Conservation (phyloP, 1,140 invertebrate genomes). For the Schlechtendalia chinensis region DNA sequence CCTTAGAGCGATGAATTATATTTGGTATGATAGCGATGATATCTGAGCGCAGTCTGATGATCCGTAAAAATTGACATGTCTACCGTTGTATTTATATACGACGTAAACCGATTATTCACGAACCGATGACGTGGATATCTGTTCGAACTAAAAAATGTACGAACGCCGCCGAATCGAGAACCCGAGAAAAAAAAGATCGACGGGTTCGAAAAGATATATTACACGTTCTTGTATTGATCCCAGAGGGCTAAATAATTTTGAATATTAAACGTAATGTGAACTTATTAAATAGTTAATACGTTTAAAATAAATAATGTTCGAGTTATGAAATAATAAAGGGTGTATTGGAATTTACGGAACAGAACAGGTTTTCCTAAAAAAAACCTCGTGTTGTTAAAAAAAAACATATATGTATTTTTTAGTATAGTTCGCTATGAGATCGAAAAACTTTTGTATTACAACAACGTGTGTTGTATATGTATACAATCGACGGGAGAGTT, state of each 20-base stretch:
- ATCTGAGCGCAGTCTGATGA: neutral
- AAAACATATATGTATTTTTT: neutral
- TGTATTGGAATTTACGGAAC: neutral
- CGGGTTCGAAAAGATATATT: neutral
- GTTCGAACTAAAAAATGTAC: too few relatives aligned
- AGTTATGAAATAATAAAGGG: neutral
- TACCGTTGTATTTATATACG: neutral
- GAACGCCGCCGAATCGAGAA: too few relatives aligned
- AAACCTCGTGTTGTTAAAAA: neutral
- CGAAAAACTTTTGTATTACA: neutral
- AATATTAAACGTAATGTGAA: too few relatives aligned
- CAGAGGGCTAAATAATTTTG: neutral
- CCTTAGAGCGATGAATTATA: too few relatives aligned
- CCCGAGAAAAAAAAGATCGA: too few relatives aligned
- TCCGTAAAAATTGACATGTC: neutral
- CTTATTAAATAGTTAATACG: neutral
- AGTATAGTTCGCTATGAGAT: neutral
- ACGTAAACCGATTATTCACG: neutral
- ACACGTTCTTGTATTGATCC: too few relatives aligned
- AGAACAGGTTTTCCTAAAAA: conserved; percentile 8
- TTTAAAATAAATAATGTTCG: neutral
- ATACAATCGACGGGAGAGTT: neutral
- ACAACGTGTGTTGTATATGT: neutral
- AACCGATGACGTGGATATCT: neutral
- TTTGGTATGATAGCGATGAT: too few relatives aligned